A percentile compares a stretch with the other conserved stretches of the same genome.
Conservation (phyloP, 2,113 vertebrate species). For the Saccopteryx bilineata region DNA sequence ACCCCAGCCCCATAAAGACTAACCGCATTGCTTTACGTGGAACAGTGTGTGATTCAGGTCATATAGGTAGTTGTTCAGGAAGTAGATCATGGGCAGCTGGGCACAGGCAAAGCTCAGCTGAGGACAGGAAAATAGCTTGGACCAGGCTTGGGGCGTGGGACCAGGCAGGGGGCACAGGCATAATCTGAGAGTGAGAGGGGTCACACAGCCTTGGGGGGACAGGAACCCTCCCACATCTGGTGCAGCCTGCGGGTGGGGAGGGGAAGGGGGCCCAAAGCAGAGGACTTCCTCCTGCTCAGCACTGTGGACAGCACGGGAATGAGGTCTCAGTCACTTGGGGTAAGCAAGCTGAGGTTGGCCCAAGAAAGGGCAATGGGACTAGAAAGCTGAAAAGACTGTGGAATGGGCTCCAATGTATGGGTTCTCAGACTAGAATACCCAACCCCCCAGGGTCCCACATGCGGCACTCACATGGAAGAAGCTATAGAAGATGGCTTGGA, state of each 20-base stretch:
- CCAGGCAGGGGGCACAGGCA: background rate
- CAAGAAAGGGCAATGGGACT: background rate
- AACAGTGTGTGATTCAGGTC: slow-evolving; percentile 90
- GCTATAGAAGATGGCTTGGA: slow-evolving; percentile 94
- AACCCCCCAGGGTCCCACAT: rapidly evolving
- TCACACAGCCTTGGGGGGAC: background rate
- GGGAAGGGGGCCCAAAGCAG: background rate
- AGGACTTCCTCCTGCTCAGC: background rate
- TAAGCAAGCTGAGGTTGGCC: background rate
- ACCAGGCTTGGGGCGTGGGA: background rate
- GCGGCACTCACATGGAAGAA: slow-evolving; percentile 92
- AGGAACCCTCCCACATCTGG: background rate
- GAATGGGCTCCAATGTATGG: background rate
- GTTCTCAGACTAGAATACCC: background rate
- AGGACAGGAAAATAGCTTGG: background rate
- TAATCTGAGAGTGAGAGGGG: background rate
- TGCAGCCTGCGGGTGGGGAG: background rate
- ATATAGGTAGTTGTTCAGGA: slow-evolving; percentile 92
- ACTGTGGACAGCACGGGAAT: background rate
- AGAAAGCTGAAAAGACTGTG: background rate
- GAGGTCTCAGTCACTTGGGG: background rate
- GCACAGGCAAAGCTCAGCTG: slow-evolving; percentile 96
- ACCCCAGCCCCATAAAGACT: slow-evolving; percentile 51
- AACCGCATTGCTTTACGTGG: slow-evolving; percentile 92
- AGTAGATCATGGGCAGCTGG: slow-evolving; percentile 94